A percentile compares a stretch with the other conserved stretches of the same genome.
Evolutionary conservation across 2,113 vertebrate genomes (phyloP).

Genomic region (Dipodomys ordii): DNA sequence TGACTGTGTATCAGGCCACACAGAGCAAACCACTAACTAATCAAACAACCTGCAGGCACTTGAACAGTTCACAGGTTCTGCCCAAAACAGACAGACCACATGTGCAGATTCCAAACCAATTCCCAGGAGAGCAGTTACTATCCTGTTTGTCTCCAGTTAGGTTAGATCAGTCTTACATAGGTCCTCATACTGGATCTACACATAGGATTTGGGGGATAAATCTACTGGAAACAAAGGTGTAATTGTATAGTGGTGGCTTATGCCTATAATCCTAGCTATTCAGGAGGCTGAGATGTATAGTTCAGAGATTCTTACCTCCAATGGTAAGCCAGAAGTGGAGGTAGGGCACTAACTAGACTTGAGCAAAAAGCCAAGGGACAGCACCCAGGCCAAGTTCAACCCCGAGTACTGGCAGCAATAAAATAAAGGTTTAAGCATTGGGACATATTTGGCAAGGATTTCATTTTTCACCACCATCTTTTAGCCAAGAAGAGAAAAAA

Average conservation of each 20-base stretch:
- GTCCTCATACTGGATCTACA: not conserved
- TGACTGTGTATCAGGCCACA: not conserved
- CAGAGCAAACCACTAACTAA: conserved; percentile 13
- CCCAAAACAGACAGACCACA: conserved; percentile 12
- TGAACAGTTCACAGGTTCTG: conserved; percentile 9
- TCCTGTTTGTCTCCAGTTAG: not conserved
- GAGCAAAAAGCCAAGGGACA: too few species aligned
- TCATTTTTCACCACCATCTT: conserved; percentile 59
- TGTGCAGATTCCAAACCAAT: not conserved
- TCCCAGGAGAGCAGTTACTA: not conserved
- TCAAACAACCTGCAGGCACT: conserved; percentile 20
- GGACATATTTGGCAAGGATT: not conserved
- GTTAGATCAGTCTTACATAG: not conserved
- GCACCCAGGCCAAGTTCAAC: too few species aligned
- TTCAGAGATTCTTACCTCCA: too few species aligned
- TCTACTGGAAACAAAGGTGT: not conserved
- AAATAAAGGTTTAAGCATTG: conserved; percentile 22
- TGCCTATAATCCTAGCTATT: too few species aligned
- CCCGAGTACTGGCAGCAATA: too few species aligned
- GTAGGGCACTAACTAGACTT: too few species aligned
- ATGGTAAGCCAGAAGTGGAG: too few species aligned
- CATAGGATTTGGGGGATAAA: not conserved
- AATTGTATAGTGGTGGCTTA: too few species aligned
- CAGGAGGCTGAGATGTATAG: too few species aligned
- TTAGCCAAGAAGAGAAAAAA: conserved; percentile 63